These are phyloP conservation scores for Prionailurus bengalensis DNA, from an alignment of 2,113 vertebrate genomes.

Conservation along the genomic window DNA sequence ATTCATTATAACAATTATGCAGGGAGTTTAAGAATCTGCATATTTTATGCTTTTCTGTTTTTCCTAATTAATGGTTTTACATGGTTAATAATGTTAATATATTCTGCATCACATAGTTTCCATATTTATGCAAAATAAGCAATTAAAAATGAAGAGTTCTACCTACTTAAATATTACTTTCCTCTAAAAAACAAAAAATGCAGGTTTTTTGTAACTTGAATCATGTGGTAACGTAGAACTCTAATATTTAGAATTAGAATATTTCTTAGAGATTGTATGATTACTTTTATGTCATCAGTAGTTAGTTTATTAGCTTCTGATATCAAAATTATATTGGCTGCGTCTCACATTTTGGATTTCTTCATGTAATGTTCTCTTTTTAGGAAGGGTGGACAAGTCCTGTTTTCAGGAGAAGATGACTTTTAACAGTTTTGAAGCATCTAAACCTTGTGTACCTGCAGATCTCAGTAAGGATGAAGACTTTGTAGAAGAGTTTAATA, in stretches of 20 bases:
- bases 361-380: conserved; percentile 82
- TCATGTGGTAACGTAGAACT: conserved; percentile 7
- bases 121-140: conserved; percentile 61
- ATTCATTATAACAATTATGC: conserved; percentile 69
- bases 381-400: conserved; percentile 76
- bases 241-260: conserved; percentile 62
- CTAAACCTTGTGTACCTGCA: conserved; percentile 71
- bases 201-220: conserved; percentile 44
- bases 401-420: conserved; percentile 84
- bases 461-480: conserved; percentile 86
- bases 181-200: conserved; percentile 47
- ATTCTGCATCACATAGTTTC: conserved; percentile 62
- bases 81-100: conserved; percentile 66
- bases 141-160: conserved; percentile 67
- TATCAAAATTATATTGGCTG: conserved; percentile 57
- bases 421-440: conserved; percentile 78
- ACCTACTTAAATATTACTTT: conserved; percentile 59
- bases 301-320: conserved; percentile 47
- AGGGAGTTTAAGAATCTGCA: conserved; percentile 58
- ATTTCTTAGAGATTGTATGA: conserved; percentile 33
- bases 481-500: conserved; percentile 87
- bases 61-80: conserved; percentile 69
- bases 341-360: conserved; percentile 66
- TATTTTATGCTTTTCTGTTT: conserved; percentile 73
- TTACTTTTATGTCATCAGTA: conserved; percentile 60